Evolutionary conservation across 2,797 vertebrate genomes (phyloP).

Genomic region (Taenioides sp.): DNA sequence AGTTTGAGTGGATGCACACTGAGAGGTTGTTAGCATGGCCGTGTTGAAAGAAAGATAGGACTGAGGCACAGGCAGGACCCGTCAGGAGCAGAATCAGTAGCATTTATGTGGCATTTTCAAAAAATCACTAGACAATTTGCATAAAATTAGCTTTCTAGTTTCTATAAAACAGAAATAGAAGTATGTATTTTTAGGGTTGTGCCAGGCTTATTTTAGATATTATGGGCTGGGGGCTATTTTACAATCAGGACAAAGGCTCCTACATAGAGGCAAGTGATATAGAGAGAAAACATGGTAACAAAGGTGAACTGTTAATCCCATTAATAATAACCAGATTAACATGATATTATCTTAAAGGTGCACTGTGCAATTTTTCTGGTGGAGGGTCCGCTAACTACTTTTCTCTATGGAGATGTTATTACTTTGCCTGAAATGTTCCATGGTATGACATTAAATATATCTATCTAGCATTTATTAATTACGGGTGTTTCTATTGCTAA

Average conservation of each 20-base stretch:
- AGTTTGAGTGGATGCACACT: slow-evolving; percentile 29
- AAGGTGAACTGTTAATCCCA: background rate
- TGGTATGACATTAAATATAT: too few relatives aligned
- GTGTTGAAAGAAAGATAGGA: slow-evolving; percentile 13
- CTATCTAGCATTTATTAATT: too few relatives aligned
- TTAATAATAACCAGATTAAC: background rate
- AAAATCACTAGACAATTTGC: background rate
- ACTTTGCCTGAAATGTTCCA: too few relatives aligned
- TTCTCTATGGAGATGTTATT: too few relatives aligned
- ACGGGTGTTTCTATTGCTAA: too few relatives aligned
- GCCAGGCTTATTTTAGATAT: too few relatives aligned
- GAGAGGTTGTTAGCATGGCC: slow-evolving; percentile 35
- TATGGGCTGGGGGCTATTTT: too few relatives aligned
- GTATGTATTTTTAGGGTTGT: too few relatives aligned
- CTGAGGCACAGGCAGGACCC: slow-evolving; percentile 18
- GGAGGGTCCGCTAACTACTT: too few relatives aligned
- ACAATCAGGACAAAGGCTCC: too few relatives aligned
- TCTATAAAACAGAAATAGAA: too few relatives aligned
- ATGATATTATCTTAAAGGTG: background rate
- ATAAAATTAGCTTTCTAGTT: background rate
- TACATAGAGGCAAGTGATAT: background rate
- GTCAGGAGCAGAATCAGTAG: background rate
- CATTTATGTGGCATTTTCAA: background rate
- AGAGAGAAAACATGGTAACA: background rate
- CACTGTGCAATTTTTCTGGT: too few relatives aligned